Percentiles rank a stretch among this genome's conserved stretches.
These are phyloP conservation scores for Nycticorax nycticorax DNA, from an alignment of 2,113 vertebrate species.

Conservation along the genomic window DNA sequence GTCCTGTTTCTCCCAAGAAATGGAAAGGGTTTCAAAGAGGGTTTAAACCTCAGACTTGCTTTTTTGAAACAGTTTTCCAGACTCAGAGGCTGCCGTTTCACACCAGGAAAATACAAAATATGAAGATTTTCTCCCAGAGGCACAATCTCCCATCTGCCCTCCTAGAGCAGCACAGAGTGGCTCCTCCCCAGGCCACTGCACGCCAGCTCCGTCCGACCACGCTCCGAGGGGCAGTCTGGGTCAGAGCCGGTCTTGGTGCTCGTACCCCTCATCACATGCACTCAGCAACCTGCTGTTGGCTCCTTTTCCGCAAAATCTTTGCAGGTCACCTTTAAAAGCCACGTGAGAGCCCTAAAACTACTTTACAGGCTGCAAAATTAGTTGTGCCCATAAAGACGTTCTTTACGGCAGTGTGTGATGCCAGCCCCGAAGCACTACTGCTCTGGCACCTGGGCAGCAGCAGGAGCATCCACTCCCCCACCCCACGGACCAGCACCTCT, in stretches of 20 bases:
- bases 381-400: background rate
- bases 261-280: background rate
- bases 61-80: background rate
- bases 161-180: background rate
- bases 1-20: background rate
- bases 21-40: background rate
- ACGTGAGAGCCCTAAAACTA: background rate
- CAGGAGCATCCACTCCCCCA: background rate
- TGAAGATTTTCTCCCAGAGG: background rate
- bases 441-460: background rate
- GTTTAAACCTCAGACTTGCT: background rate
- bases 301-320: background rate
- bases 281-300: background rate
- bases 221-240: rapidly evolving
- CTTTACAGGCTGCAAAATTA: background rate
- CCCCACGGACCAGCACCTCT: background rate
- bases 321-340: background rate
- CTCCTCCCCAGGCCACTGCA: background rate
- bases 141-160: background rate
- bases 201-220: background rate
- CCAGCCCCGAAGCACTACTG: background rate
- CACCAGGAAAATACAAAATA: background rate
- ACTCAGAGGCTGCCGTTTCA: background rate
- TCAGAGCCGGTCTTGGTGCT: background rate
- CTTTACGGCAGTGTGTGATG: rapidly evolving